Conservation (phyloP, 2,113 vertebrate genomes). For the Eolophus roseicapilla region DNA sequence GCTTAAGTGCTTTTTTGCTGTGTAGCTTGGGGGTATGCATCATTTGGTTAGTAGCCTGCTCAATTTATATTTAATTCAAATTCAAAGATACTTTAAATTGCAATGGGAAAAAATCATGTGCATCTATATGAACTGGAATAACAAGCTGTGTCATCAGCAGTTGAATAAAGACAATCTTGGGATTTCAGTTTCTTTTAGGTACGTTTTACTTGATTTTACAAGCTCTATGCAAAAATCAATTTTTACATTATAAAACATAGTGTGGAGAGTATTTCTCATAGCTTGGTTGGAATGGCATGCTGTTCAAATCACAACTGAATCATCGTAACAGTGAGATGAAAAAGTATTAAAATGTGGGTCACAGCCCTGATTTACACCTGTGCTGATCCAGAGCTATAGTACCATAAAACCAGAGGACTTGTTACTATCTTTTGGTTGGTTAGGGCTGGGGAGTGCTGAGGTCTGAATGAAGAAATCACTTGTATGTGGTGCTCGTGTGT, state of each 20-base stretch:
- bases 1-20: not conserved
- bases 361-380: not conserved
- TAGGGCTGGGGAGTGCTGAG: not conserved
- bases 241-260: not conserved
- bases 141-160: not conserved
- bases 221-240: not conserved
- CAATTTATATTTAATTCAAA: not conserved
- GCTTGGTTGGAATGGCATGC: not conserved
- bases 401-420: not conserved
- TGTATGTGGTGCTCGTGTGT: fast-evolving
- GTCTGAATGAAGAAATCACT: fast-evolving
- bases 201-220: not conserved
- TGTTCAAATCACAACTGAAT: not conserved
- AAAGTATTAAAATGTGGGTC: not conserved
- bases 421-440: not conserved
- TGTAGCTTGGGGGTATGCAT: not conserved
- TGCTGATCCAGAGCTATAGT: not conserved
- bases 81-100: not conserved
- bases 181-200: not conserved
- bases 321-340: not conserved
- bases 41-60: not conserved
- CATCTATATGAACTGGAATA: not conserved
- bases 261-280: not conserved
- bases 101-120: not conserved
- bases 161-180: not conserved